These are phyloP conservation scores for Nowickia ferox DNA, from an alignment of 2,888 invertebrate species.

Conservation along the genomic window DNA sequence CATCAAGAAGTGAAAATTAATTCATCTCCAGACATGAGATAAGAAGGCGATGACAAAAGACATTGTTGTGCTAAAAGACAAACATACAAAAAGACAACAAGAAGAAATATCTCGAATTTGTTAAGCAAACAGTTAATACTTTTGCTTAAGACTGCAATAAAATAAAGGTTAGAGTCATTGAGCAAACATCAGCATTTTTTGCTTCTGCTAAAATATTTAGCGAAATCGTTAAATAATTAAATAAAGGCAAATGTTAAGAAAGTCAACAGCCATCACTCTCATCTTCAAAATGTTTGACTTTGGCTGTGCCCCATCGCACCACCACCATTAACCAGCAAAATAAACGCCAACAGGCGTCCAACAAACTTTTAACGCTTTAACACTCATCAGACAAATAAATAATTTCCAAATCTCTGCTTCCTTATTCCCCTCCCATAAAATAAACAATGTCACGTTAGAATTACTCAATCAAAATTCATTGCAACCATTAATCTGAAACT, in stretches of 20 bases:
- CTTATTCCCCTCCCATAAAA: not conserved
- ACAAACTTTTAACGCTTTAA: slow-evolving; percentile 63
- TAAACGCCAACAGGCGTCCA: slow-evolving; percentile 37
- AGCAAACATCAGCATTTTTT: slow-evolving; percentile 32
- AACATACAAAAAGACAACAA: slow-evolving; percentile 38
- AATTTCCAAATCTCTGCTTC: slow-evolving; percentile 24
- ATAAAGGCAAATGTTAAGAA: slow-evolving; percentile 65
- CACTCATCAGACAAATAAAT: slow-evolving; percentile 53
- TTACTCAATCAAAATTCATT: slow-evolving; percentile 73
- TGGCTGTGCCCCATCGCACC: not conserved
- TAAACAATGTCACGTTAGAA: slow-evolving; percentile 42
- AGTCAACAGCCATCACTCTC: slow-evolving; percentile 55
- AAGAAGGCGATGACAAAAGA: slow-evolving; percentile 67
- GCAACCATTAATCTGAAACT: slow-evolving; percentile 70
- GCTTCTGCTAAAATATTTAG: slow-evolving; percentile 35
- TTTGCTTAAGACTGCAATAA: not conserved
- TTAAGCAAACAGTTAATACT: slow-evolving; percentile 66
- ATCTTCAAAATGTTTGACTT: slow-evolving; percentile 11
- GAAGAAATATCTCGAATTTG: slow-evolving; percentile 68
- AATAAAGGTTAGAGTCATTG: slow-evolving; percentile 55
- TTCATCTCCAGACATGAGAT: slow-evolving; percentile 55
- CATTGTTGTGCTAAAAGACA: slow-evolving; percentile 52
- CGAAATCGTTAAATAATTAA: slow-evolving; percentile 71
- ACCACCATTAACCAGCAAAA: slow-evolving; percentile 34
- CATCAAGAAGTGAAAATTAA: slow-evolving; percentile 43